Conservation (phyloP, 2,888 invertebrate genomes). For the Cyclophora punctaria region DNA sequence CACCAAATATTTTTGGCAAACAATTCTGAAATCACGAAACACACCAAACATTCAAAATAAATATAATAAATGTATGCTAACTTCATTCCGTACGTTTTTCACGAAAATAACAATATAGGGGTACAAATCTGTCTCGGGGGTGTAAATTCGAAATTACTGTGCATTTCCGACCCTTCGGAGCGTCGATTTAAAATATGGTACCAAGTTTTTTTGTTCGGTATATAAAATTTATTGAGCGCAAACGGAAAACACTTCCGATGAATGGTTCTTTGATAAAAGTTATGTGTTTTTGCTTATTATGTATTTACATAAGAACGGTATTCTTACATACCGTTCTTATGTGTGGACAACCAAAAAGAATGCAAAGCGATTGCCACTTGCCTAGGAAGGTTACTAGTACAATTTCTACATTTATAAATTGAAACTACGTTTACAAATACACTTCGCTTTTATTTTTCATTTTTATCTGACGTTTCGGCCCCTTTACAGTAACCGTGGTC, state of each 20-base stretch:
- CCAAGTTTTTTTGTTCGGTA: constrained; percentile 21
- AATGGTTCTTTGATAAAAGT: no score
- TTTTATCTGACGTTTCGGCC: no score
- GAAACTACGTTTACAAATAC: no score
- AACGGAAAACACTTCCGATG: neutral
- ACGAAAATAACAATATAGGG: constrained; percentile 14
- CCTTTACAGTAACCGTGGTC: no score
- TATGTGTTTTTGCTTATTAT: no score
- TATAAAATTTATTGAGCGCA: constrained; percentile 11
- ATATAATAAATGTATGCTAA: constrained; percentile 9
- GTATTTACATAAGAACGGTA: no score
- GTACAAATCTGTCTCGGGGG: constrained; percentile 33
- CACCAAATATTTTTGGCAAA: constrained; percentile 2
- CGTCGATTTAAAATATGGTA: constrained; percentile 33
- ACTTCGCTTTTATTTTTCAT: no score
- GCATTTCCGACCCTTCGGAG: constrained; percentile 20
- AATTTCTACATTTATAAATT: no score
- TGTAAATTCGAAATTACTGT: constrained; percentile 36
- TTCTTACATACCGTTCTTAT: no score
- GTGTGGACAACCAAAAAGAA: no score
- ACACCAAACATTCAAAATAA: neutral
- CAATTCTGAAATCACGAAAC: constrained; percentile 4
- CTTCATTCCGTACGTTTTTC: constrained; percentile 17
- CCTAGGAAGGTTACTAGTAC: no score
- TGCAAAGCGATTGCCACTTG: no score